phyloP scores from a whole-genome alignment of 2,888 invertebrate genomes.

The Deilephila porcellus region DNA sequence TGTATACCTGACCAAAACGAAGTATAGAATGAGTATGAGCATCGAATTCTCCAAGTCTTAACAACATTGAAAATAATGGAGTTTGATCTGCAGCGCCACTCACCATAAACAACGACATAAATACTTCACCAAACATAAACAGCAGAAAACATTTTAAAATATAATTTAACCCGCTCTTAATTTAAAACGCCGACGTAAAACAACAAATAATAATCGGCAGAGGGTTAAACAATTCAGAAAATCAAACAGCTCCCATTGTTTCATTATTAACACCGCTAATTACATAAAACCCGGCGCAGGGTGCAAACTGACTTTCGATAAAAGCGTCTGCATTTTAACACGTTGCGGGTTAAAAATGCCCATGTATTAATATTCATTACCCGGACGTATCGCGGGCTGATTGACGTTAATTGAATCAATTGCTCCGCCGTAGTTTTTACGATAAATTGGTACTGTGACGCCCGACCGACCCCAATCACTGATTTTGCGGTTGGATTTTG shows the following conservation, averaged over 20 bases:
- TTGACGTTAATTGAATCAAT: slow-evolving; percentile 13
- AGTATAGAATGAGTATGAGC: too few species aligned
- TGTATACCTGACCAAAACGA: too few species aligned
- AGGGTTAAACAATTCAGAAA: neutral
- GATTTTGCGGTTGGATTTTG: neutral
- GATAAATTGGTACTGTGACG: neutral
- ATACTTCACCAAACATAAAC: neutral
- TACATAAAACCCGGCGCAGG: neutral
- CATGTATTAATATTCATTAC: neutral
- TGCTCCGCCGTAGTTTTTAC: neutral
- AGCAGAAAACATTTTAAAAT: neutral
- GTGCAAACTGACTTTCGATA: neutral
- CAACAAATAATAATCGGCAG: neutral
- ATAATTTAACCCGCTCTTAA: neutral
- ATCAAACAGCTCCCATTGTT: neutral
- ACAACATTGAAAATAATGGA: too few species aligned
- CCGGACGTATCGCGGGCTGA: neutral
- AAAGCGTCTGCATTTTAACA: neutral
- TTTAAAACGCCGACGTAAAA: neutral
- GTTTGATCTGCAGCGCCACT: too few species aligned
- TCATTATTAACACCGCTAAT: slow-evolving; percentile 2
- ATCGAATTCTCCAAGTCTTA: too few species aligned
- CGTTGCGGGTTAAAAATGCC: slow-evolving; percentile 6
- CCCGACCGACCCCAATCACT: neutral
- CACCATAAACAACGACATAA: too few species aligned